Conservation (phyloP, 2,113 vertebrate species). For the Galeopterus variegatus region DNA sequence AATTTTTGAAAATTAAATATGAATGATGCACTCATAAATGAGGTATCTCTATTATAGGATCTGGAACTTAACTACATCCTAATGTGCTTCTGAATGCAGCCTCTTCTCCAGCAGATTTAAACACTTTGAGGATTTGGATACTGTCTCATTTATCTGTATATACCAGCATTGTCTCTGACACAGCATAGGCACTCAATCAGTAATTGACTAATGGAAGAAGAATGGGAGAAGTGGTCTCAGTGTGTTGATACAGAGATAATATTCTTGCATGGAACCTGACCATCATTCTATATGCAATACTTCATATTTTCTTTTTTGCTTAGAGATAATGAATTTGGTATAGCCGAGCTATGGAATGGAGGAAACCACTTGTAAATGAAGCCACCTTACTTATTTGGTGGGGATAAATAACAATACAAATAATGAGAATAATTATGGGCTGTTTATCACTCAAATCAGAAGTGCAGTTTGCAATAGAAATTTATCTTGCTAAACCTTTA, state of each 20-base stretch:
- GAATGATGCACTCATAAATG: not conserved
- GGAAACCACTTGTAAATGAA: not conserved
- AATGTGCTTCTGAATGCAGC: not conserved
- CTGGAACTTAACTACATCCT: not conserved
- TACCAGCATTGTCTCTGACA: not conserved
- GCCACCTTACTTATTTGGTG: not conserved
- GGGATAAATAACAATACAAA: conserved; percentile 20
- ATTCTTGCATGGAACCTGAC: not conserved
- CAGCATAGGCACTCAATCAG: not conserved
- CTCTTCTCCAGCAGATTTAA: not conserved
- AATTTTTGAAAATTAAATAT: not conserved
- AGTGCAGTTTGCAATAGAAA: not conserved
- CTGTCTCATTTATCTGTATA: not conserved
- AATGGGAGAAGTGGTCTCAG: not conserved
- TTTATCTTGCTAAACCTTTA: not conserved
- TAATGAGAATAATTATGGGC: not conserved
- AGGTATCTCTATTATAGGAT: not conserved
- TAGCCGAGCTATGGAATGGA: not conserved
- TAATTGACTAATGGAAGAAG: not conserved
- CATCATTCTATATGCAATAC: not conserved
- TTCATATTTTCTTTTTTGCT: not conserved
- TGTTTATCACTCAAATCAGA: not conserved
- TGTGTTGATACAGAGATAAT: not conserved
- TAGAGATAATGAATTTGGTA: not conserved
- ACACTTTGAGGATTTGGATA: not conserved